Base-by-base conservation (phyloP, 2,888 invertebrate genomes). In the Latrodectus elegans region DNA sequence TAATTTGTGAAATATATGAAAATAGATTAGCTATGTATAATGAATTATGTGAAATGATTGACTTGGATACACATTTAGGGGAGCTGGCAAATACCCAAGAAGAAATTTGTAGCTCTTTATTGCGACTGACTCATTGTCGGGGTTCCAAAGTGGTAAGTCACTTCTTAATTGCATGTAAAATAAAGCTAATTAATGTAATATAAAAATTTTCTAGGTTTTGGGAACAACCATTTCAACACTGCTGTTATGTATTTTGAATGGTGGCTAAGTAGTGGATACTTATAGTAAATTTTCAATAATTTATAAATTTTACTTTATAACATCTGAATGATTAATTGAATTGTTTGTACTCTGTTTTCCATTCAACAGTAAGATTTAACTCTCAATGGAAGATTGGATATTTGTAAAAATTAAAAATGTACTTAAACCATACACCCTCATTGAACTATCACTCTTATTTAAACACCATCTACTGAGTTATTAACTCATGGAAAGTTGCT, bases 1-100 rank as follows among this genome's bases (percentile, higher is more conserved):
- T n/a, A 9, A 53, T 74, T 51, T 86, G 80, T 81, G 81, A 76
- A 8, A 22, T 67, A 1, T 86, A 86, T 77, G 86, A 81, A 53
- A 86, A 81, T 22, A 68, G 55, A 26, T 77, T 55, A 53, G 68
- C 75, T 15, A n/a, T 81, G 38, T 77, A 65, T 22, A 81, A 86
- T 72, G 77, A 81, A 8, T 53, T 86, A 38, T 64, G 11, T 8
- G 72, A 72, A 68, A 2, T 75, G 11, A 71, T 51, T 52, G 73
- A 77, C 71, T 65, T 77, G n/a, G 72, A 81, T 10, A 6, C n/a
- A 15, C 38, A 64, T 26, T 72, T 81, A 8, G 49, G 49, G 9
- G 60, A 84, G 15, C 8, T 84, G 12, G 26, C 38, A 55, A 22
- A 51, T 22, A 15, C 72, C 14, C 53, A 77, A 53, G 78, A 78